These are phyloP conservation scores for Lithophane semibrunnea DNA, from an alignment of 2,888 invertebrate genomes.

Conservation along the genomic window DNA sequence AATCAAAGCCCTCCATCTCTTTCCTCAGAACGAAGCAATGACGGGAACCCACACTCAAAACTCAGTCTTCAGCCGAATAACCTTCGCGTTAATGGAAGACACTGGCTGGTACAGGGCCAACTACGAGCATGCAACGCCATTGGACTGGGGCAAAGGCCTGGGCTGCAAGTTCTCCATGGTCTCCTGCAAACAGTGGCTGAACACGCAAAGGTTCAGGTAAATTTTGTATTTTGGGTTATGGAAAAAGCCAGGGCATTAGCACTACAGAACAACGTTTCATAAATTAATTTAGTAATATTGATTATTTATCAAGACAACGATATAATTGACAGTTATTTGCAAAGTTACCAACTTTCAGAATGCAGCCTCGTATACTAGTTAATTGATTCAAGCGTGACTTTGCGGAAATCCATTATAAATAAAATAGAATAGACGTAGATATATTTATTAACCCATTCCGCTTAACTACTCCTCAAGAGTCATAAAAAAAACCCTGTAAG, in stretches of 20 bases:
- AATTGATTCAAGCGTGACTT: too few species aligned
- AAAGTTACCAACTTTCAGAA: too few species aligned
- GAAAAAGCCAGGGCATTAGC: not conserved
- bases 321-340: too few species aligned
- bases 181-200: conserved; percentile 99
- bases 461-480: too few species aligned
- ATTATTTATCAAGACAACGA: too few species aligned
- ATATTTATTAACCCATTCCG: too few species aligned
- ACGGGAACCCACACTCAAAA: conserved; percentile 99
- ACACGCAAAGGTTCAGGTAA: conserved; percentile 92
- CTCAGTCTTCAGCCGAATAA: conserved; percentile 98
- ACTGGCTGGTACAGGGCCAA: conserved; percentile 99
- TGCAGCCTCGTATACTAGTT: too few species aligned
- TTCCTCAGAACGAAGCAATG: conserved; percentile 98
- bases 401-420: too few species aligned
- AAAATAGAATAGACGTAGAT: too few species aligned
- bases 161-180: conserved; percentile 98
- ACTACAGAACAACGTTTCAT: not conserved
- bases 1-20: not conserved
- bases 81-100: conserved; percentile 99
- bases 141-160: conserved; percentile 97
- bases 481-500: too few species aligned
- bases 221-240: conserved; percentile 37
- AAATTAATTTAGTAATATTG: not conserved
- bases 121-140: conserved; percentile 95